Evolutionary conservation across 64 coral and sea anemone species (phyloP).

Genomic region (Acropora yongei): DNA sequence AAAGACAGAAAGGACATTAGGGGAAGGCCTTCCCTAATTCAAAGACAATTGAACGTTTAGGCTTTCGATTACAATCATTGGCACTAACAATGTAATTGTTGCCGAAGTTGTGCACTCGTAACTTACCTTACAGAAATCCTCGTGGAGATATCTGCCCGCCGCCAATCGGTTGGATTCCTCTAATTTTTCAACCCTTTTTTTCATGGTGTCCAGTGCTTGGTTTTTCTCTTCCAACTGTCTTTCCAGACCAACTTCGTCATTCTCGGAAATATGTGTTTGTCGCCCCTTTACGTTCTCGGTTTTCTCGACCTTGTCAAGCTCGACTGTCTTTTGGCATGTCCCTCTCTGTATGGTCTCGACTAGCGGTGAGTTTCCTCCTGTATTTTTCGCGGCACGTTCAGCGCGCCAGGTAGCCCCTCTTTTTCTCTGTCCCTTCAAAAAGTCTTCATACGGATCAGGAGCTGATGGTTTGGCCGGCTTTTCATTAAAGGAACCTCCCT

Average conservation of each 20-base stretch:
- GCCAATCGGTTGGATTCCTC: not conserved
- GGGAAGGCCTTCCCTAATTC: too few relatives aligned
- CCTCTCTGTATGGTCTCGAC: not conserved
- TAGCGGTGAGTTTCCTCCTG: not conserved
- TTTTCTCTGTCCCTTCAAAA: not conserved
- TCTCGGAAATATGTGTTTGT: not conserved
- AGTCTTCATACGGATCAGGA: not conserved
- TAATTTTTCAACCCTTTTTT: not conserved
- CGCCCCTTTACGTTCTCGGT: too few relatives aligned
- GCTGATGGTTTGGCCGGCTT: not conserved
- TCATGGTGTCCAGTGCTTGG: not conserved
- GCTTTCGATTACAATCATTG: not conserved
- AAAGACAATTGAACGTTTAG: not conserved
- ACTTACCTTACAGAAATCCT: not conserved
- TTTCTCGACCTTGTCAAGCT: too few relatives aligned
- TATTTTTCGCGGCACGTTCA: not conserved
- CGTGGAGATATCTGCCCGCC: not conserved
- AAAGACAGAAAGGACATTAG: too few relatives aligned
- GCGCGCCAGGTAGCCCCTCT: not conserved
- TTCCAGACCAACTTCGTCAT: not conserved
- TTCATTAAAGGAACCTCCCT: too few relatives aligned
- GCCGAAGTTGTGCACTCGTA: slow-evolving; percentile 3
- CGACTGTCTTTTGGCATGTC: too few relatives aligned
- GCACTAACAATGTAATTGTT: too few relatives aligned
- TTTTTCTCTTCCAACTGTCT: not conserved